These are phyloP conservation scores for Pegoplata infirma DNA, from an alignment of 2,888 invertebrate genomes.

Conservation along the genomic window DNA sequence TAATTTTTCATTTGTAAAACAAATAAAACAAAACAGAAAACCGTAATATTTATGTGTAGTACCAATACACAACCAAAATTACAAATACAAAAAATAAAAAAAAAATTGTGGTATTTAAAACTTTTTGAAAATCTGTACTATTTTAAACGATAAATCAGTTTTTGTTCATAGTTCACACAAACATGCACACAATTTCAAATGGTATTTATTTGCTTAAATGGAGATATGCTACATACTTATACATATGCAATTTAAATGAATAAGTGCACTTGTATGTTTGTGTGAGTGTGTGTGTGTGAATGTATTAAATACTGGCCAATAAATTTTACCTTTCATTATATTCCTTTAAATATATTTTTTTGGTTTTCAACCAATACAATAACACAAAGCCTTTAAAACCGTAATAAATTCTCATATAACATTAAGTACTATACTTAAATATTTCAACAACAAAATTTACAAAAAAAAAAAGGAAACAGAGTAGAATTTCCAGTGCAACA, in stretches of 20 bases:
- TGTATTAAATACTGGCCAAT: conserved; percentile 42
- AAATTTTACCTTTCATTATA: conserved; percentile 54
- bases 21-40: conserved; percentile 32
- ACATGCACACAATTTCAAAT: neutral
- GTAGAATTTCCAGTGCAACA: neutral
- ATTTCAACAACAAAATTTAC: conserved; percentile 40
- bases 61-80: too few relatives aligned
- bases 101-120: conserved; percentile 12
- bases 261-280: neutral
- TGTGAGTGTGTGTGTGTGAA: neutral
- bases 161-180: conserved; percentile 5
- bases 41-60: neutral
- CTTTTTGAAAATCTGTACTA: conserved; percentile 31
- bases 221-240: neutral
- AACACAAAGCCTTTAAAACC: conserved; percentile 59
- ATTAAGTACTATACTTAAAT: conserved; percentile 60
- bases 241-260: neutral
- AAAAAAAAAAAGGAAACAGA: conserved; percentile 32
- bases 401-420: conserved; percentile 59
- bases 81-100: neutral
- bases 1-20: conserved; percentile 46
- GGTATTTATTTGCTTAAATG: too few relatives aligned
- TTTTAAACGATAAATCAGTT: conserved; percentile 43
- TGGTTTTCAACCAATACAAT: conserved; percentile 34
- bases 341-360: conserved; percentile 46